A percentile compares a stretch with the other conserved stretches of the same genome.
Evolutionary conservation across 1,140 invertebrate genomes (phyloP).

Genomic region (Pseudomyrmex flavicornis): DNA sequence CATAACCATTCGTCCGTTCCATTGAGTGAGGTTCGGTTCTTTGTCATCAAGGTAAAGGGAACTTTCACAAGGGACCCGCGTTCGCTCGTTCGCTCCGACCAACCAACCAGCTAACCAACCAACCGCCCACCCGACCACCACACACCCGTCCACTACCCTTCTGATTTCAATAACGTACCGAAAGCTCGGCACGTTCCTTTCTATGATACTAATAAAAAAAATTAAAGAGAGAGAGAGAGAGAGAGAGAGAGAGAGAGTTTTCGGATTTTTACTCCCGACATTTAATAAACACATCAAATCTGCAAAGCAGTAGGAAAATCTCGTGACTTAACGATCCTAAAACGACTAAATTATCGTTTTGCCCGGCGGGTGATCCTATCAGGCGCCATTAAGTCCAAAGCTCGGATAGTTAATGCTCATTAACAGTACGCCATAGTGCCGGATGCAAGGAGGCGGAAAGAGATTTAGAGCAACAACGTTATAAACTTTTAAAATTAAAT

Average conservation of each 20-base stretch:
- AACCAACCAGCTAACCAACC: conserved; percentile 56
- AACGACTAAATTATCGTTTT: conserved; percentile 60
- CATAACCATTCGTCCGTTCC: conserved; percentile 86
- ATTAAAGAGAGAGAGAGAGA: conserved; percentile 39
- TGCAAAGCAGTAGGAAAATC: conserved; percentile 42
- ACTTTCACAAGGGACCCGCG: conserved; percentile 81
- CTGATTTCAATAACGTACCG: conserved; percentile 80
- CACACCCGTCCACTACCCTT: conserved; percentile 64
- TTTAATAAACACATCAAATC: conserved; percentile 5
- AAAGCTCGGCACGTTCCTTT: conserved; percentile 69
- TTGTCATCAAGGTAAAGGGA: conserved; percentile 85
- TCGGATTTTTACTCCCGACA: conserved; percentile 40
- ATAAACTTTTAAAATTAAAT: conserved; percentile 45
- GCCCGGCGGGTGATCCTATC: conserved; percentile 26
- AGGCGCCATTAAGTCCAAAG: conserved; percentile 45
- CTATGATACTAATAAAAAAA: conserved; percentile 83
- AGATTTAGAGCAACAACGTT: conserved; percentile 48
- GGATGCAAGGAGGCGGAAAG: conserved; percentile 23
- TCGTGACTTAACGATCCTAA: conserved; percentile 55
- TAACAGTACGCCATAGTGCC: conserved; percentile 54
- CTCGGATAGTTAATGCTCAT: conserved; percentile 59
- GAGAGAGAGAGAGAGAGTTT: background rate
- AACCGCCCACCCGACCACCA: conserved; percentile 53
- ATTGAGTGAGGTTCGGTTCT: conserved; percentile 85
- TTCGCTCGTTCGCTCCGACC: conserved; percentile 66